phyloP scores from a whole-genome alignment of 2,888 invertebrate genomes.

The Hemistola chrysoprasaria region DNA sequence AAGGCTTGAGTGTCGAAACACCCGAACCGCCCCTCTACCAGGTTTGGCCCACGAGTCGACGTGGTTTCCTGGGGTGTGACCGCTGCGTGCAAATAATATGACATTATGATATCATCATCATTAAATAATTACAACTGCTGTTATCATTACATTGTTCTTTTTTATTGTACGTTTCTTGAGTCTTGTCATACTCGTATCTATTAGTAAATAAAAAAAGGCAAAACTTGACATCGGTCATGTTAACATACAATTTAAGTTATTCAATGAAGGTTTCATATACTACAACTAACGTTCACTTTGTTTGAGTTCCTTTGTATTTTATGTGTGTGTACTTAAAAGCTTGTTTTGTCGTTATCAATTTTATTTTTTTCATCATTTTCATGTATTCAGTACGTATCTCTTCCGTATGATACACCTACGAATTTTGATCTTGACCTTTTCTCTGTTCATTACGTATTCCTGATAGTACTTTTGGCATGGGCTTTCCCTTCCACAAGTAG shows the following conservation, averaged over 20 bases:
- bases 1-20: too few species aligned
- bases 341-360: background rate
- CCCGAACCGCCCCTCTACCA: too few species aligned
- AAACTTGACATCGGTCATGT: conserved; percentile 7
- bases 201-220: conserved; percentile 6
- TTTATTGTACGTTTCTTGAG: conserved; percentile 3
- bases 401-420: too few species aligned
- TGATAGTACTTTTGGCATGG: conserved; percentile 10
- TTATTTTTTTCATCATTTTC: too few species aligned
- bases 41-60: too few species aligned
- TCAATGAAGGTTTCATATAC: conserved; percentile 11
- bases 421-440: conserved; percentile 16
- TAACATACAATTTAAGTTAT: conserved; percentile 22
- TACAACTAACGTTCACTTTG: background rate
- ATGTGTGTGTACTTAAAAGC: conserved; percentile 5
- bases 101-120: background rate
- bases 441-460: conserved; percentile 13
- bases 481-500: conserved; percentile 10
- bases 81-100: too few species aligned
- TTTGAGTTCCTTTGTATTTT: background rate
- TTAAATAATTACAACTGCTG: conserved; percentile 7
- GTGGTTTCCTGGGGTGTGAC: too few species aligned
- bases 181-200: conserved; percentile 1
- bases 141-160: conserved; percentile 11
- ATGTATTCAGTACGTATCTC: too few species aligned